Conservation (phyloP, 2,888 invertebrate species). For the Dorcus hopei region DNA sequence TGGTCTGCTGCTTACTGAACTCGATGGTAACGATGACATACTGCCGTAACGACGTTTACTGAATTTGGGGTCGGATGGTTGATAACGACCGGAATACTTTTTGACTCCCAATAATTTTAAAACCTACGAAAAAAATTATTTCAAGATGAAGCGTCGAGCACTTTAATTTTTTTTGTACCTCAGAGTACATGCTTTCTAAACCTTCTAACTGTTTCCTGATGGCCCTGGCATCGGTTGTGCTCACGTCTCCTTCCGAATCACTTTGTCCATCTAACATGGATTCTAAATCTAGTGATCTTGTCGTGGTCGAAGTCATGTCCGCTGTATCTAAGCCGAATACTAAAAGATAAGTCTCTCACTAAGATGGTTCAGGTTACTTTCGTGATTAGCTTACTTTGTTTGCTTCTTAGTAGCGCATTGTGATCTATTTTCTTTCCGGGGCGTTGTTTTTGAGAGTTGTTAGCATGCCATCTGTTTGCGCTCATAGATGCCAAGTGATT, state of each 20-base stretch:
- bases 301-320: slow-evolving; percentile 76
- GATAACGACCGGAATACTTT: slow-evolving; percentile 49
- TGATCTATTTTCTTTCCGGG: slow-evolving; percentile 55
- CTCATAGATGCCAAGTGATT: slow-evolving; percentile 36
- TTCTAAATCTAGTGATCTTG: slow-evolving; percentile 71
- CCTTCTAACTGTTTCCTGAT: slow-evolving; percentile 79
- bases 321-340: slow-evolving; percentile 71
- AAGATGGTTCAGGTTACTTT: no score
- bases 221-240: slow-evolving; percentile 72
- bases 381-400: slow-evolving; percentile 53
- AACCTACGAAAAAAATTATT: slow-evolving; percentile 46
- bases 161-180: slow-evolving; percentile 53
- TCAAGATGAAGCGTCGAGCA: neutral
- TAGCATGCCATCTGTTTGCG: slow-evolving; percentile 40
- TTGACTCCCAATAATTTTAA: slow-evolving; percentile 62
- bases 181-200: slow-evolving; percentile 83
- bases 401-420: slow-evolving; percentile 52
- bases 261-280: slow-evolving; percentile 71
- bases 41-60: slow-evolving; percentile 68
- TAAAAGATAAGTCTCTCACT: slow-evolving; percentile 36
- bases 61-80: slow-evolving; percentile 57
- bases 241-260: slow-evolving; percentile 70
- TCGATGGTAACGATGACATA: slow-evolving; percentile 79
- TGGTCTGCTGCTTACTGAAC: slow-evolving; percentile 77
- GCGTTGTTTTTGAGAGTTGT: slow-evolving; percentile 52